A percentile compares a stretch with the other conserved stretches of the same genome.
These are phyloP conservation scores for Tetrapedia diversipes DNA, from an alignment of 2,888 invertebrate genomes.

Conservation along the genomic window DNA sequence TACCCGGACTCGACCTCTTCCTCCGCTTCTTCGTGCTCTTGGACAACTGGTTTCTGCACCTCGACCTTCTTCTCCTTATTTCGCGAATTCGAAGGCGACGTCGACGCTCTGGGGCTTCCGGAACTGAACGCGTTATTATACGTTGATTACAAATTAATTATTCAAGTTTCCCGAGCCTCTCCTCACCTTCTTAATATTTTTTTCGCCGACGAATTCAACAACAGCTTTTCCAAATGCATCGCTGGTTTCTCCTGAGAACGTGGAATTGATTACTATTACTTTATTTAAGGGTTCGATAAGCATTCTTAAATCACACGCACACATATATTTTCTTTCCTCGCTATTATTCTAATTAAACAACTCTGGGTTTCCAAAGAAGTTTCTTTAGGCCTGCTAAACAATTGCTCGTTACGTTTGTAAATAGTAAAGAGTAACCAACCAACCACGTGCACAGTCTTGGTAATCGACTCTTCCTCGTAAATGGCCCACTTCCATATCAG, in stretches of 20 bases:
- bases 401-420: too few relatives aligned
- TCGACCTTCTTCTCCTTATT: slow-evolving; percentile 63
- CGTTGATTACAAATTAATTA: background rate
- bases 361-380: too few relatives aligned
- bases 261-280: too few relatives aligned
- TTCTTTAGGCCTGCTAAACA: too few relatives aligned
- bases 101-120: slow-evolving; percentile 46
- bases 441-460: slow-evolving; percentile 62
- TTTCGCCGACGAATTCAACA: background rate
- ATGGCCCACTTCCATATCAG: slow-evolving; percentile 70
- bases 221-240: slow-evolving; percentile 8
- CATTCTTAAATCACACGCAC: too few relatives aligned
- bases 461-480: slow-evolving; percentile 46
- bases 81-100: slow-evolving; percentile 42
- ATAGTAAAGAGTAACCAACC: too few relatives aligned
- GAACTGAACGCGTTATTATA: slow-evolving; percentile 27
- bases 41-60: slow-evolving; percentile 62
- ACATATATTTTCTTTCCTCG: too few relatives aligned
- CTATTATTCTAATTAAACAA: too few relatives aligned
- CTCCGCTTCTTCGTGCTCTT: slow-evolving; percentile 5
- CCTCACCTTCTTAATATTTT: slow-evolving; percentile 16
- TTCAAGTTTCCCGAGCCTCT: background rate
- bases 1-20: slow-evolving; percentile 56
- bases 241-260: slow-evolving; percentile 35
- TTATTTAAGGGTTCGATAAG: too few relatives aligned